Base-by-base conservation (phyloP, 1,140 invertebrate genomes). In the Ceratosolen solmsi region DNA sequence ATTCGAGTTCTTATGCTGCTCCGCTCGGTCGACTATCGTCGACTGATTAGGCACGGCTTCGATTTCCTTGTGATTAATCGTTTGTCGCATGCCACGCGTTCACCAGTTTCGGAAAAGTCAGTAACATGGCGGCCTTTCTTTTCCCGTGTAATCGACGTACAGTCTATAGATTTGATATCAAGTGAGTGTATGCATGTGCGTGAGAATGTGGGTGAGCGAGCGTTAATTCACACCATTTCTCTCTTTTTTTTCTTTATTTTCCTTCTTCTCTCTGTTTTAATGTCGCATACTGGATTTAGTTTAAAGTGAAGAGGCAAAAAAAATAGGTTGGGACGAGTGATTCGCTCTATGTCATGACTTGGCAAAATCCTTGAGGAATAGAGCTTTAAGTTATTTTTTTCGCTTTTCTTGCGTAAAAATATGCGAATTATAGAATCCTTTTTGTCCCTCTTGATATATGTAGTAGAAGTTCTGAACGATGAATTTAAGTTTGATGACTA, bases 51-150 rank as follows among this genome's bases (percentile, higher is more conserved):
- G 74, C 85, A 78, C 80, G 72, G 73, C 85, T 85, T 86, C 80
- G 77, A 84, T 82, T 82, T 81, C 79, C 63, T 84, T 84, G 82
- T 87, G 87, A 88, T 88, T 88, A 86, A 88, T 88, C 77, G 86
- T 83, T 83, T 83, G 79, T 78, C 82, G 74, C 68, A 58, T 72
- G 65, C 74, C 74, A 72, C 79, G 80, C 80, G 80, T 68, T 76
- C 25, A 17, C 56, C 22, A 63, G 33, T 76, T 76, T 76, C 56
- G 38, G 74, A 30, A 49, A 63, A 76, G 30, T 75, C 73, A 41
- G 51, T 36, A 68, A 71, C 70, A n/a, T 8, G 41, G 38, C 11
- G 25, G 27, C 76, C 20, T 72, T 73, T 60, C 56, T 72, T 49
- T 58, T 36, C 25, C 25, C n/a, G 27, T 56, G 25, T 27, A 27